Conservation (phyloP, 2,797 vertebrate genomes). For the Chloroceryle inda region DNA sequence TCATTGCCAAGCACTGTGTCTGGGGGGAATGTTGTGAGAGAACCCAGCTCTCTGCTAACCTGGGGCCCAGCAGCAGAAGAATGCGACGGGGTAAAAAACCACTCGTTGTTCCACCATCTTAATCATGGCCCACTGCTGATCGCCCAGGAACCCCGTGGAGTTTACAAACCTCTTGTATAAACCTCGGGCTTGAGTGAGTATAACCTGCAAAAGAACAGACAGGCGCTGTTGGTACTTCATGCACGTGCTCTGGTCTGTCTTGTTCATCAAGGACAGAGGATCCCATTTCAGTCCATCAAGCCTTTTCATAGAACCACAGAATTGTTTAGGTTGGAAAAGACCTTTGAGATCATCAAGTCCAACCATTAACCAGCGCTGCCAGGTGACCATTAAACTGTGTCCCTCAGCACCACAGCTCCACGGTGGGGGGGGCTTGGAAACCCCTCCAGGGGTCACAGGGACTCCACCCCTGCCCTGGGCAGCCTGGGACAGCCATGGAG, state of each 20-base stretch:
- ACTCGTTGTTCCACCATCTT: slow-evolving; percentile 83
- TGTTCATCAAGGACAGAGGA: neutral
- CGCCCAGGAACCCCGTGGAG: slow-evolving; percentile 85
- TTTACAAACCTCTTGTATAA: slow-evolving; percentile 86
- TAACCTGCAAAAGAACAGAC: slow-evolving; percentile 76
- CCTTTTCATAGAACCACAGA: neutral
- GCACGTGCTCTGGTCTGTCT: neutral
- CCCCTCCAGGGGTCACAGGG: neutral
- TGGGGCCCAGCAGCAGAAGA: slow-evolving; percentile 91
- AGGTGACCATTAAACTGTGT: neutral
- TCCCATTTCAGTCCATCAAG: neutral
- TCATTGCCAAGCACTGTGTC: neutral
- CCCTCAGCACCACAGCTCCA: neutral
- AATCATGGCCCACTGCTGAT: slow-evolving; percentile 86
- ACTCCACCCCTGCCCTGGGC: neutral
- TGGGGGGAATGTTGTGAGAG: neutral
- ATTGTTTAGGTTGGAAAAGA: neutral
- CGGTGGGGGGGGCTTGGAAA: neutral
- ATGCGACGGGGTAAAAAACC: slow-evolving; percentile 86
- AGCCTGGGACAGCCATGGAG: neutral
- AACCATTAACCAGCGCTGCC: neutral
- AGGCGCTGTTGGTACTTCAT: neutral
- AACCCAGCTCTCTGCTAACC: slow-evolving; percentile 77
- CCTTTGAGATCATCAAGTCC: neutral
- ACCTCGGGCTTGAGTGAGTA: slow-evolving; percentile 82